Percentiles rank a stretch among this genome's conserved stretches.
phyloP scores from a whole-genome alignment of 1,140 invertebrate species.

The Physella acuta region DNA sequence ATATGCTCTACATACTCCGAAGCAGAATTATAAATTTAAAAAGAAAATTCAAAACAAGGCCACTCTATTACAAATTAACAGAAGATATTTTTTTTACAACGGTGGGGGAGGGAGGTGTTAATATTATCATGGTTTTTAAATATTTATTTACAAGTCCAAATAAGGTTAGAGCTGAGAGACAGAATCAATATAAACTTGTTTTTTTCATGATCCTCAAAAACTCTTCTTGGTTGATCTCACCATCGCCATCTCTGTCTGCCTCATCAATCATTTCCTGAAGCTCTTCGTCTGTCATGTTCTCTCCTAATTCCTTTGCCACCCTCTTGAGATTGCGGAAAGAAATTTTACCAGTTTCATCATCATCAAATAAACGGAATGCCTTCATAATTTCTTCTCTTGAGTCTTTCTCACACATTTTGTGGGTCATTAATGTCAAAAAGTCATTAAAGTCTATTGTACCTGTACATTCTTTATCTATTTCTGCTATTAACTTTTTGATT shows the following conservation, averaged over 20 bases:
- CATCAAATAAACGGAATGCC: conserved; percentile 94
- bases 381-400: conserved; percentile 94
- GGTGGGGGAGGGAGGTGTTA: no score
- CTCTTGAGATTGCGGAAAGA: conserved; percentile 93
- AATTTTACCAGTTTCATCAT: conserved; percentile 91
- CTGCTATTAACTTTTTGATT: conserved; percentile 89
- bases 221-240: conserved; percentile 93
- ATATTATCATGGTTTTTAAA: no score
- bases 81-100: no score
- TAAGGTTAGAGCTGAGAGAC: not conserved
- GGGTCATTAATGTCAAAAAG: conserved; percentile 86
- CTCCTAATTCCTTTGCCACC: conserved; percentile 91
- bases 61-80: no score
- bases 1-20: no score
- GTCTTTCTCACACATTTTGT: conserved; percentile 94
- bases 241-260: conserved; percentile 93
- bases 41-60: no score
- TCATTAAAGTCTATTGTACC: conserved; percentile 84
- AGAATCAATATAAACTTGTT: conserved; percentile 82
- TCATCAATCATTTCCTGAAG: conserved; percentile 98
- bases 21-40: no score
- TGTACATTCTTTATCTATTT: conserved; percentile 84
- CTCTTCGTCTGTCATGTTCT: conserved; percentile 94
- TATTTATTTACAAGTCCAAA: not conserved
- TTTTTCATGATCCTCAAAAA: conserved; percentile 97